A percentile compares a stretch with the other conserved stretches of the same genome.
These are phyloP conservation scores for Desmodus rotundus DNA, from an alignment of 2,113 vertebrate genomes.

Conservation along the genomic window DNA sequence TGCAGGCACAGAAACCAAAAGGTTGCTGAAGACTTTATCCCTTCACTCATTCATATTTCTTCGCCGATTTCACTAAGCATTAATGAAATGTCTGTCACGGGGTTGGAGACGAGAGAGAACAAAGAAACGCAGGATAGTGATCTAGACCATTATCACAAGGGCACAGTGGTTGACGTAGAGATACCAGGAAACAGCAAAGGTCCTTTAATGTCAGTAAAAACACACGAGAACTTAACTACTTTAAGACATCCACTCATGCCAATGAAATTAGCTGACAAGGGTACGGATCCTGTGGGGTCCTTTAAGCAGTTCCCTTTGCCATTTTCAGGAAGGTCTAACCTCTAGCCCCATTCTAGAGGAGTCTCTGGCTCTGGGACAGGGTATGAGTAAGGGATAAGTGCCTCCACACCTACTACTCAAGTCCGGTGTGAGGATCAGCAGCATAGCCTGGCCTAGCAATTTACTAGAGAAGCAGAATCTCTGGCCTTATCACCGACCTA, in stretches of 20 bases:
- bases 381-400: neutral
- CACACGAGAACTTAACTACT: neutral
- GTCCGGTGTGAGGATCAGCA: neutral
- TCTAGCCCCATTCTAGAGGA: neutral
- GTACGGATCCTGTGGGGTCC: neutral
- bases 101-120: neutral
- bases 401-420: neutral
- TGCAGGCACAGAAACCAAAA: neutral
- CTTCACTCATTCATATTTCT: neutral
- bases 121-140: neutral
- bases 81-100: neutral
- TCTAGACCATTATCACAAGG: neutral
- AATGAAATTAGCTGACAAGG: neutral
- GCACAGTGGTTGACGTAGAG: neutral
- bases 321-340: neutral
- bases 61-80: neutral
- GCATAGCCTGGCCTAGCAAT: neutral
- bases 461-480: neutral
- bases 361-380: neutral
- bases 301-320: neutral
- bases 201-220: neutral
- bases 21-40: neutral
- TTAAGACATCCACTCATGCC: neutral
- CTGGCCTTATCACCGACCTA: neutral
- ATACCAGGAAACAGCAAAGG: neutral